Evolutionary conservation across 2,797 vertebrate genomes (phyloP).

Genomic region (Oreochromis grahami): DNA sequence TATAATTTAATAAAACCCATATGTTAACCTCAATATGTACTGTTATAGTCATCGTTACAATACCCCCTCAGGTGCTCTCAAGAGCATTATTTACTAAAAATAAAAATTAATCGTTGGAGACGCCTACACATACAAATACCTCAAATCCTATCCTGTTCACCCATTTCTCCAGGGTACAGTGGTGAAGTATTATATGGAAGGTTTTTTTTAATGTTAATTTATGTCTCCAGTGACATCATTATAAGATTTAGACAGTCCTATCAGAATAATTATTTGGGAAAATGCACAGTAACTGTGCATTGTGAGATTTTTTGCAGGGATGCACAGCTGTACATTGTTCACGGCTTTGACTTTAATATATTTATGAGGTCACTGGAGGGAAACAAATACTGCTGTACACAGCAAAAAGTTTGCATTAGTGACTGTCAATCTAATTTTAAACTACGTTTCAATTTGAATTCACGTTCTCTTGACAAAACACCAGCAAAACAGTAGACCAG

Average conservation of each 20-base stretch:
- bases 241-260: neutral
- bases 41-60: neutral
- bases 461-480: slow-evolving; percentile 42
- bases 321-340: slow-evolving; percentile 13
- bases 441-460: slow-evolving; percentile 30
- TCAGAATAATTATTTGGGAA: neutral
- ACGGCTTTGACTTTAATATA: neutral
- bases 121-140: slow-evolving; percentile 4
- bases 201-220: slow-evolving; percentile 1
- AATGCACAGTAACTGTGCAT: neutral
- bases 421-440: neutral
- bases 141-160: slow-evolving; percentile 10
- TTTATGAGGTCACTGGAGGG: slow-evolving; percentile 1
- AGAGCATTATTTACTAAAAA: neutral
- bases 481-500: slow-evolving; percentile 56
- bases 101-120: neutral
- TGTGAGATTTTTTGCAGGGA: neutral
- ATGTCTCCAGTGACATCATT: slow-evolving; percentile 13
- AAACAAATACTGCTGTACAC: neutral
- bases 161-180: slow-evolving; percentile 21
- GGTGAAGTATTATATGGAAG: neutral
- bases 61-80: slow-evolving; percentile 23
- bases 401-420: neutral
- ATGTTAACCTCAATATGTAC: slow-evolving; percentile 36
- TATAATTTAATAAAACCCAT: slow-evolving; percentile 39